phyloP scores from a whole-genome alignment of 2,888 invertebrate species.

The Teleiodes luculella region DNA sequence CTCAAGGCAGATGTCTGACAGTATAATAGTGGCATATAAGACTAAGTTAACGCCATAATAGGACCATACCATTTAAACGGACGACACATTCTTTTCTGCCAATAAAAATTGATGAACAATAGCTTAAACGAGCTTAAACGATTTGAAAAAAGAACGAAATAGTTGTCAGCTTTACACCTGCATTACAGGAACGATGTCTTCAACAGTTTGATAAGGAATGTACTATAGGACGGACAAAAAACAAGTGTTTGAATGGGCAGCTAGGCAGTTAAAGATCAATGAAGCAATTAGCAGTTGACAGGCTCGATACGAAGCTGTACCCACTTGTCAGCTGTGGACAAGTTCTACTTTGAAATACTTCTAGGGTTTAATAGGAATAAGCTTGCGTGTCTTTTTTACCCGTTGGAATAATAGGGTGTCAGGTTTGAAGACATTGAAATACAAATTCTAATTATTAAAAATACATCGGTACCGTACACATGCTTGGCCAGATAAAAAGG shows the following conservation, averaged over 20 bases:
- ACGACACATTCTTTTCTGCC: background rate
- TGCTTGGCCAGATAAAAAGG: no score
- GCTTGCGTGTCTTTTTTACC: background rate
- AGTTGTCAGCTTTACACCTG: background rate
- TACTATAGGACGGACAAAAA: conserved; percentile 1
- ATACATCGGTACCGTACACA: no score
- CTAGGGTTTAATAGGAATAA: background rate
- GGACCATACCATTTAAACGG: background rate
- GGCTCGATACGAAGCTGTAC: conserved; percentile 8
- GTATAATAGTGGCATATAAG: background rate
- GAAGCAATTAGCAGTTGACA: conserved; percentile 16
- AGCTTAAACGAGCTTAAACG: conserved; percentile 5
- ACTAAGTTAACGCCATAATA: background rate
- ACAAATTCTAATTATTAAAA: no score
- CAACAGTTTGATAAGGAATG: conserved; percentile 7
- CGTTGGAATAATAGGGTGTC: background rate
- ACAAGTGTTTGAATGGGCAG: conserved; percentile 1
- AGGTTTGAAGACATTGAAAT: background rate
- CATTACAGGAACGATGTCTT: conserved; percentile 6
- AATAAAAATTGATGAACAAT: conserved; percentile 5
- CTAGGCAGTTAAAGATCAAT: conserved; percentile 13
- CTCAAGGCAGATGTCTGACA: background rate
- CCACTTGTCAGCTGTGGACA: conserved; percentile 9
- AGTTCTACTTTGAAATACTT: background rate
- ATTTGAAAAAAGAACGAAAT: conserved; percentile 4